Percentiles rank a stretch among this genome's conserved stretches.
Evolutionary conservation across 2,888 invertebrate species (phyloP).

Genomic region (Subacronicta megacephala): DNA sequence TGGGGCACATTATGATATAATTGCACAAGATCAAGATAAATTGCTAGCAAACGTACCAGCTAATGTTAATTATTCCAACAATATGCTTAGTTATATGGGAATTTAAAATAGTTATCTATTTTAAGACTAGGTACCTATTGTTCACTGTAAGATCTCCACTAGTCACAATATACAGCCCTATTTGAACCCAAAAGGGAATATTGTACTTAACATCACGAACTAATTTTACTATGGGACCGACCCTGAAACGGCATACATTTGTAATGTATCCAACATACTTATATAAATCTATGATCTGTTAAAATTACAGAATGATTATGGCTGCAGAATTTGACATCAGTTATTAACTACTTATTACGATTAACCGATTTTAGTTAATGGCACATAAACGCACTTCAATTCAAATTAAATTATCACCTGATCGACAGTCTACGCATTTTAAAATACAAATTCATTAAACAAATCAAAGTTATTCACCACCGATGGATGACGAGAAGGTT

Average conservation of each 20-base stretch:
- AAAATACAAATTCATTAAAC: slow-evolving; percentile 53
- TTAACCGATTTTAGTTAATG: slow-evolving; percentile 17
- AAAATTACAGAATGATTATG: no score
- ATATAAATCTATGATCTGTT: no score
- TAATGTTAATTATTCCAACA: slow-evolving; percentile 6
- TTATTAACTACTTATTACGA: no score
- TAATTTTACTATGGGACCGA: no score
- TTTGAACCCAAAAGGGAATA: no score
- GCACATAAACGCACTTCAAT: slow-evolving; percentile 19
- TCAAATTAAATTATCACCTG: slow-evolving; percentile 44
- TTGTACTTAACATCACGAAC: no score
- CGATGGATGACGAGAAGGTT: slow-evolving; percentile 28
- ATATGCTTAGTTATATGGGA: slow-evolving; percentile 6
- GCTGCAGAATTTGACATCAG: no score
- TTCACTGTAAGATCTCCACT: no score
- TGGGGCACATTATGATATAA: slow-evolving; percentile 11
- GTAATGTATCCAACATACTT: no score
- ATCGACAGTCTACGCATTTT: slow-evolving; percentile 53
- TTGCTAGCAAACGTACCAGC: slow-evolving; percentile 12
- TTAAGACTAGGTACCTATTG: no score
- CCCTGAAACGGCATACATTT: no score
- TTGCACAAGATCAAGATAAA: slow-evolving; percentile 17
- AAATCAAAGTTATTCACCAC: slow-evolving; percentile 31
- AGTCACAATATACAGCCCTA: no score
- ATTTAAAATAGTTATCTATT: neutral